Conservation (phyloP, 2,888 invertebrate genomes). For the Rhamnusium bicolor region DNA sequence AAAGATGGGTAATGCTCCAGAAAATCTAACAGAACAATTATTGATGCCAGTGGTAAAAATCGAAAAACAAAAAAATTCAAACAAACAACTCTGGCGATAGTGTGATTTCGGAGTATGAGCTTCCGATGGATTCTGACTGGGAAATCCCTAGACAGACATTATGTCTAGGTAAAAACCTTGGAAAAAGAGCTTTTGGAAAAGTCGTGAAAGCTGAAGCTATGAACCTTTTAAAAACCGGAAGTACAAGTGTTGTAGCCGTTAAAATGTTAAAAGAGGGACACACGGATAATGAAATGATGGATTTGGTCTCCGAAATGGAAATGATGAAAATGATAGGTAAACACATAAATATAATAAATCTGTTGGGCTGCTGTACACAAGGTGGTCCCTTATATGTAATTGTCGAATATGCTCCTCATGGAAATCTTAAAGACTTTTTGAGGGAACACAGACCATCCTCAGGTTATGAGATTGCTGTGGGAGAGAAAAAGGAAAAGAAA, state of each 20-base stretch:
- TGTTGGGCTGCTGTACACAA: constrained; percentile 96
- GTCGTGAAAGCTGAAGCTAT: constrained; percentile 92
- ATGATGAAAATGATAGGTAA: constrained; percentile 99
- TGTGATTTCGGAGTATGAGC: constrained; percentile 93
- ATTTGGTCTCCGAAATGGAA: constrained; percentile 98
- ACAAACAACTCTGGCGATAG: constrained; percentile 80
- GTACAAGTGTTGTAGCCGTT: constrained; percentile 90
- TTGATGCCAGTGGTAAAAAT: constrained; percentile 93
- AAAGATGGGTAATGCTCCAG: constrained; percentile 80
- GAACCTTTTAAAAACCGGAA: constrained; percentile 80
- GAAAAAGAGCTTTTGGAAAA: constrained; percentile 98
- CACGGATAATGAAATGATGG: constrained; percentile 97
- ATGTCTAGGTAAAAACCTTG: constrained; percentile 86
- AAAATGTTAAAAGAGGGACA: constrained; percentile 99
- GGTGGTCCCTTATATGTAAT: constrained; percentile 91
- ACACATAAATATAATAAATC: constrained; percentile 97
- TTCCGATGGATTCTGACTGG: constrained; percentile 96
- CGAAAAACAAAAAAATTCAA: constrained; percentile 87
- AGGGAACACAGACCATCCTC: constrained; percentile 85
- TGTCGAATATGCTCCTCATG: constrained; percentile 91
- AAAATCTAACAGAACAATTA: constrained; percentile 77
- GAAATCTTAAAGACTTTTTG: constrained; percentile 96
- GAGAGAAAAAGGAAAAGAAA: constrained; percentile 79
- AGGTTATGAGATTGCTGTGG: constrained; percentile 82
- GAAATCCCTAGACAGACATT: constrained; percentile 89